A percentile compares a stretch with the other conserved stretches of the same genome.
phyloP scores from a whole-genome alignment of 2,113 vertebrate genomes.

The Megalops atlanticus region DNA sequence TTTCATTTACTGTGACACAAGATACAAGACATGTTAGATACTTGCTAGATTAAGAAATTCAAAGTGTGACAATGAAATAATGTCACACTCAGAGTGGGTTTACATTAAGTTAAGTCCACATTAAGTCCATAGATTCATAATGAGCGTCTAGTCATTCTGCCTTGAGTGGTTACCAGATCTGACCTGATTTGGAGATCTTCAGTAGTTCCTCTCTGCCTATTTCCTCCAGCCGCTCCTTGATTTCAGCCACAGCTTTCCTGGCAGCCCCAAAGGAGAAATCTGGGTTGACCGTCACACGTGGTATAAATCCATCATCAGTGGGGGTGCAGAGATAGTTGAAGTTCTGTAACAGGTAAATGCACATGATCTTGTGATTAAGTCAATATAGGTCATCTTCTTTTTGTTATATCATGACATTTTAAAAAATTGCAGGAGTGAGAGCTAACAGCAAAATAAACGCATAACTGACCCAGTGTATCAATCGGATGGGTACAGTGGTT shows the following conservation, averaged over 20 bases:
- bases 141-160: neutral
- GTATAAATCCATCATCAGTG: slow-evolving; percentile 74
- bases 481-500: too few relatives aligned
- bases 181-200: slow-evolving; percentile 75
- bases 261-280: slow-evolving; percentile 73
- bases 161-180: slow-evolving; percentile 22
- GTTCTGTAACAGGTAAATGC: slow-evolving; percentile 56
- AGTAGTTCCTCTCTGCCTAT: slow-evolving; percentile 70
- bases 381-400: neutral
- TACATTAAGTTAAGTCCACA: too few relatives aligned
- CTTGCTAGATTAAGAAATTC: neutral
- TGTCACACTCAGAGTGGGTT: neutral
- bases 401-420: too few relatives aligned
- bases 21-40: neutral
- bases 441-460: too few relatives aligned
- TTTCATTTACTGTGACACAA: slow-evolving; percentile 67
- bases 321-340: slow-evolving; percentile 79
- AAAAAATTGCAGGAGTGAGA: too few relatives aligned
- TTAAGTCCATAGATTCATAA: neutral
- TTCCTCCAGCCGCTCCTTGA: slow-evolving; percentile 74
- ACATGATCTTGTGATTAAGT: neutral
- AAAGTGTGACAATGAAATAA: neutral
- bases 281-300: slow-evolving; percentile 70
- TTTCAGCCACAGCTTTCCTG: slow-evolving; percentile 75
- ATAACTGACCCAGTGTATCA: too few relatives aligned